phyloP scores from a whole-genome alignment of 2,888 invertebrate genomes.

The Dysmachus trigonus region DNA sequence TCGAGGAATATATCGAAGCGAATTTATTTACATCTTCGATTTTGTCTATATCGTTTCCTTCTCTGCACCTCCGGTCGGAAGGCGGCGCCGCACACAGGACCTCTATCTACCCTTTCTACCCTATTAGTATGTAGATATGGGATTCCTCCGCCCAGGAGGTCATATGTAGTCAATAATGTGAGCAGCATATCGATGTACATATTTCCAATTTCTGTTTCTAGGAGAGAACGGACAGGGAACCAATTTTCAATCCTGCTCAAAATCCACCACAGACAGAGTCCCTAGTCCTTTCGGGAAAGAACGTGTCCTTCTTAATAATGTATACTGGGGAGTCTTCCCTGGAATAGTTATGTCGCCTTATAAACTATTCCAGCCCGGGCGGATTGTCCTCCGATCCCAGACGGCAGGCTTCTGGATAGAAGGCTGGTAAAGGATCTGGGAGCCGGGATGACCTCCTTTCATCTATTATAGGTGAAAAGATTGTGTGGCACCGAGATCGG shows the following conservation, averaged over 20 bases:
- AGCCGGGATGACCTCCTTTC: conserved; percentile 13
- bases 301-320: conserved; percentile 43
- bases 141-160: background rate
- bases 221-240: conserved; percentile 1
- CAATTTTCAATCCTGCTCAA: conserved; percentile 37
- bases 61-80: background rate
- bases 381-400: conserved; percentile 11
- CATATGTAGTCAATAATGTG: conserved; percentile 16
- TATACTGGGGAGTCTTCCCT: conserved; percentile 20
- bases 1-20: background rate
- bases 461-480: conserved; percentile 39
- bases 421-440: background rate
- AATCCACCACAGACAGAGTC: conserved; percentile 37
- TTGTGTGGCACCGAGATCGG: conserved; percentile 35
- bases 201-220: background rate
- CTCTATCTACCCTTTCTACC: no score
- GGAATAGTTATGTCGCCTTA: conserved; percentile 17
- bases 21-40: conserved; percentile 39
- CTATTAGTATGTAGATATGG: background rate
- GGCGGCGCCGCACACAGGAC: background rate
- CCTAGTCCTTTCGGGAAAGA: conserved; percentile 2
- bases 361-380: conserved; percentile 10
- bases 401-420: background rate
- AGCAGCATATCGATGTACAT: background rate
- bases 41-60: conserved; percentile 9